Conservation (phyloP, 2,888 invertebrate genomes). For the Sminthurinus aureus region DNA sequence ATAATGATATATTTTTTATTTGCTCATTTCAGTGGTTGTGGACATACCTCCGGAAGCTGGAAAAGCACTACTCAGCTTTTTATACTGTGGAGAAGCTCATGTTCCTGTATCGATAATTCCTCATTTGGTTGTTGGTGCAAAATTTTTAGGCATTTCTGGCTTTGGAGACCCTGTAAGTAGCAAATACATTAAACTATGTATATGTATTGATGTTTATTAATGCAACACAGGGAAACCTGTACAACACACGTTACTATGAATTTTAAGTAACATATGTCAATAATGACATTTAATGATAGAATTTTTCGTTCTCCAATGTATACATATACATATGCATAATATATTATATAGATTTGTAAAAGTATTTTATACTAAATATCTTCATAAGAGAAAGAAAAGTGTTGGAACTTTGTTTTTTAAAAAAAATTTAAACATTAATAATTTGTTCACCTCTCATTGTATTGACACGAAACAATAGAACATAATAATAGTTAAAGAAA, state of each 20-base stretch:
- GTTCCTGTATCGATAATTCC: slow-evolving; percentile 59
- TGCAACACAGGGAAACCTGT: too few relatives aligned
- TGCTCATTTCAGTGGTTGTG: slow-evolving; percentile 54
- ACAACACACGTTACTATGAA: background rate
- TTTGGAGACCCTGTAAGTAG: slow-evolving; percentile 60
- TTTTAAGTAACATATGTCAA: background rate
- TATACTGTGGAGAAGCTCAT: slow-evolving; percentile 60
- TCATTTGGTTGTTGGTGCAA: slow-evolving; percentile 60
- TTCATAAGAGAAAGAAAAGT: too few relatives aligned
- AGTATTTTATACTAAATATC: too few relatives aligned
- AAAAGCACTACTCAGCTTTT: slow-evolving; percentile 60
- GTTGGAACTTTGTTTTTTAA: too few relatives aligned
- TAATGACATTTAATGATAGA: too few relatives aligned
- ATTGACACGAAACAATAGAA: background rate
- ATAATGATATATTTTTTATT: too few relatives aligned
- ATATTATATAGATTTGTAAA: too few relatives aligned
- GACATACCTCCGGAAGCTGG: slow-evolving; percentile 60
- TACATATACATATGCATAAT: too few relatives aligned
- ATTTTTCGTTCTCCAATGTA: too few relatives aligned
- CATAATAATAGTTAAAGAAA: background rate
- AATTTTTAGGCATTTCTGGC: slow-evolving; percentile 60
- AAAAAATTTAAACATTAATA: background rate
- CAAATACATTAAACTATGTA: background rate
- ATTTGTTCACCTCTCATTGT: background rate
- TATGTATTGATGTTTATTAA: too few relatives aligned